Percentiles rank a stretch among this genome's conserved stretches.
phyloP scores from a whole-genome alignment of 2,113 vertebrate species.

The Oryzias curvinotus region DNA sequence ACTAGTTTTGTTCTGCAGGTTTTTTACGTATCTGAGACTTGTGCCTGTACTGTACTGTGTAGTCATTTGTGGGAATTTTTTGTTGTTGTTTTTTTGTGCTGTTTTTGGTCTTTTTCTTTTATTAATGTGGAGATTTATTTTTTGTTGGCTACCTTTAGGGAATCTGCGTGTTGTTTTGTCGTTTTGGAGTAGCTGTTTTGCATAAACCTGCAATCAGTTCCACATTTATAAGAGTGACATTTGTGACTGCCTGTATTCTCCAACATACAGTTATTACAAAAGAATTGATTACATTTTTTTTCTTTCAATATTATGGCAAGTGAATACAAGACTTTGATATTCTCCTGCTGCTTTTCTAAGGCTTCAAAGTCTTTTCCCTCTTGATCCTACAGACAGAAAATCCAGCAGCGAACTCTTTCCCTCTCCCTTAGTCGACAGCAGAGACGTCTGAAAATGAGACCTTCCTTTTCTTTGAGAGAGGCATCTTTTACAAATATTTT shows the following conservation, averaged over 20 bases:
- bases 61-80: too few relatives aligned
- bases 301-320: too few relatives aligned
- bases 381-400: conserved; percentile 49
- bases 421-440: conserved; percentile 44
- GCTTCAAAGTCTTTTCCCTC: conserved; percentile 53
- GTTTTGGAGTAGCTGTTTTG: not conserved
- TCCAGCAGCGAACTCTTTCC: conserved; percentile 44
- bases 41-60: too few relatives aligned
- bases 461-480: conserved; percentile 48
- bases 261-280: too few relatives aligned
- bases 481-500: conserved; percentile 14
- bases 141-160: too few relatives aligned
- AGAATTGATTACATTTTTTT: too few relatives aligned
- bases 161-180: too few relatives aligned
- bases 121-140: too few relatives aligned
- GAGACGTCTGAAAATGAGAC: conserved; percentile 41
- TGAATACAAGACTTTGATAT: not conserved
- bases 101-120: too few relatives aligned
- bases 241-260: not conserved
- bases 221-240: not conserved
- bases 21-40: too few relatives aligned
- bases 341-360: conserved; percentile 28
- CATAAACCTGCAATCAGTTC: not conserved
- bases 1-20: too few relatives aligned
- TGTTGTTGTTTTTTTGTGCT: too few relatives aligned